Base-by-base conservation (phyloP, 1,140 invertebrate species). In the Drosophila gunungcola region DNA sequence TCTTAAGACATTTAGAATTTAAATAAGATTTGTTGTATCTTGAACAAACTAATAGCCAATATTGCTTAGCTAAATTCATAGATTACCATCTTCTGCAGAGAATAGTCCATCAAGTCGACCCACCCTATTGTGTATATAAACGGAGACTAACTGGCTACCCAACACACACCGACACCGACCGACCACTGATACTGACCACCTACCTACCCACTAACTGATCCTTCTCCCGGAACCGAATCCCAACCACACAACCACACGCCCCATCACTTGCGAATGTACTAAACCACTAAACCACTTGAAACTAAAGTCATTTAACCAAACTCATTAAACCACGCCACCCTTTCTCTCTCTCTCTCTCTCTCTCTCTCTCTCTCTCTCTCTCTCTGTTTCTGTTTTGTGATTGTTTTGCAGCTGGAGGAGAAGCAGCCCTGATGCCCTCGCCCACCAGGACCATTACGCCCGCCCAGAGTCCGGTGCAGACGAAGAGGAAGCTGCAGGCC, bases 401-500 rank as follows among this genome's bases (percentile, higher is more conserved):
- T 5, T 64, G 6, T 51, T 64, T 77, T 78, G 43, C 52, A 92
- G 91, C 92, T 65, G 91, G 92, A 7, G 92, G 92, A 32, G 92
- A 92, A 68, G 92, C 91, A 91, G 94, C 67, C 90, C 93, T 89
- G 91, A 94, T 91, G 94, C 94, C 49, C 93, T 95, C 90, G 91
- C 94, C 94, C 41, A 95, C 94, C 45, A 92, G 94, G 57, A 94
- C 94, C 36, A 93, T 95, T 7, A 94, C 92, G 41, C 91, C 91
- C 32, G 76, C 84, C 51, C 85, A 91, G 53, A 91, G 86, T 48
- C 81, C 83, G 11, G 81, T 90, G 38, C 92, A 92, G 53, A 78
- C 80, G 1, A 96, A 96, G 86, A 93, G 95, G 45, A 96, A 96
- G 91, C 89, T 96, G 16, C 95, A 96, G 86, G 94, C 94, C 7